Conservation (phyloP, 2,113 vertebrate species). For the Propithecus coquereli region DNA sequence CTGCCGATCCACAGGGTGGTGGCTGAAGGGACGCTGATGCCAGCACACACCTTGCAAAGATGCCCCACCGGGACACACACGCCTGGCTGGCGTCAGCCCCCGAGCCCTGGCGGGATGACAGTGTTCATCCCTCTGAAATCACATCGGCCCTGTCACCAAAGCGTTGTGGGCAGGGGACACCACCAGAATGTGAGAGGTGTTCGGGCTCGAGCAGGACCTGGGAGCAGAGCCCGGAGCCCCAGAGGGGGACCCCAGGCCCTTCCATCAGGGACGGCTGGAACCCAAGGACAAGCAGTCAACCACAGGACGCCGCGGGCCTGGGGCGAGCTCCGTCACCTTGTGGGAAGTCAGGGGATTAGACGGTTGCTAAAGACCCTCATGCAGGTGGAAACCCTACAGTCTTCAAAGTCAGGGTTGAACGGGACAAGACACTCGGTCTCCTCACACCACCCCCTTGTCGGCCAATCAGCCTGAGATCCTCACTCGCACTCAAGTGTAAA, state of each 20-base stretch:
- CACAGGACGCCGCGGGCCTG: fast-evolving
- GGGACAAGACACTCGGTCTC: neutral
- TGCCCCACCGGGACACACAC: fast-evolving
- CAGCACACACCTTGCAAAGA: neutral
- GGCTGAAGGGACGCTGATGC: neutral
- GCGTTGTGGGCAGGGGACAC: neutral
- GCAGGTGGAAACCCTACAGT: fast-evolving
- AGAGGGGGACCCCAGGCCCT: too few relatives aligned
- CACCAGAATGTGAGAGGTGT: neutral
- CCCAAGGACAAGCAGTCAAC: fast-evolving
- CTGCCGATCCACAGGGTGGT: fast-evolving
- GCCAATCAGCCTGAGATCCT: neutral
- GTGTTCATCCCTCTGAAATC: fast-evolving
- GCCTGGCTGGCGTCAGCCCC: neutral
- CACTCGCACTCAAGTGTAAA: neutral
- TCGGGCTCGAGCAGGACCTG: neutral
- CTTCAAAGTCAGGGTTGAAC: neutral
- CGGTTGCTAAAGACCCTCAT: neutral
- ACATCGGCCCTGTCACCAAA: neutral
- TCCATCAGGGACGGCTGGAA: too few relatives aligned
- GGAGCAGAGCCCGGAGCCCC: too few relatives aligned
- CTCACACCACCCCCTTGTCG: neutral
- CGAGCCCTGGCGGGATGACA: too few relatives aligned
- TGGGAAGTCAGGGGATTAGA: fast-evolving
- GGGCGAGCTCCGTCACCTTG: neutral